Evolutionary conservation across 2,888 invertebrate species (phyloP).

Genomic region (Synergus japonicus): DNA sequence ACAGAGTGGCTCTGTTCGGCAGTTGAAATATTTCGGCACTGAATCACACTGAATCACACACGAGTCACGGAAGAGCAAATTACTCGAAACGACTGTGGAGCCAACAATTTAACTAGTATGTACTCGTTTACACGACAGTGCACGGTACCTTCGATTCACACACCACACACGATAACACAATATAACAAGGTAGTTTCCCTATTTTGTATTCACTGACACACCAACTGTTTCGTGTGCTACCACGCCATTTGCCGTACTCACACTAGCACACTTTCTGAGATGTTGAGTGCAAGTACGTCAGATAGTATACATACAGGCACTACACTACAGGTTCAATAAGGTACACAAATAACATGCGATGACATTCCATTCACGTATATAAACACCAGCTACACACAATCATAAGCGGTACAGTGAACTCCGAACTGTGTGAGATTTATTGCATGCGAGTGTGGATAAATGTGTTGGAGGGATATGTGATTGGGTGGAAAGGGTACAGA

Average conservation of each 20-base stretch:
- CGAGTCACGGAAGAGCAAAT: constrained; percentile 57
- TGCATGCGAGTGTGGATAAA: neutral
- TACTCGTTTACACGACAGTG: neutral
- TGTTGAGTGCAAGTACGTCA: neutral
- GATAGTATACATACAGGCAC: neutral
- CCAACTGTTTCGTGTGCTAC: constrained; percentile 8
- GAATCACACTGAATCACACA: constrained; percentile 70
- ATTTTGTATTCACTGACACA: constrained; percentile 12
- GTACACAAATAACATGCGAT: neutral
- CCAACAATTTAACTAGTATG: neutral
- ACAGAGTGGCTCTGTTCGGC: neutral
- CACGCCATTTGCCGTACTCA: constrained; percentile 14
- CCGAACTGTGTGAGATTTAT: neutral
- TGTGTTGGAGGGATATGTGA: neutral
- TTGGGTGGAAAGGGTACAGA: neutral
- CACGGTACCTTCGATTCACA: neutral
- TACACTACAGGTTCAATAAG: neutral
- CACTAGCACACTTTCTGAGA: neutral
- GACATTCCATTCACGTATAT: neutral
- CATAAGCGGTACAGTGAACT: no score
- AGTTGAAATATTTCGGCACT: constrained; percentile 59
- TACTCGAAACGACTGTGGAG: constrained; percentile 40
- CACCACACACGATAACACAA: constrained; percentile 7
- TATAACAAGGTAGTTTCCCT: neutral
- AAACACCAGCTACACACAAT: neutral